These are phyloP conservation scores for Cataglyphis altisquamis DNA, from an alignment of 2,888 invertebrate genomes.

Conservation along the genomic window DNA sequence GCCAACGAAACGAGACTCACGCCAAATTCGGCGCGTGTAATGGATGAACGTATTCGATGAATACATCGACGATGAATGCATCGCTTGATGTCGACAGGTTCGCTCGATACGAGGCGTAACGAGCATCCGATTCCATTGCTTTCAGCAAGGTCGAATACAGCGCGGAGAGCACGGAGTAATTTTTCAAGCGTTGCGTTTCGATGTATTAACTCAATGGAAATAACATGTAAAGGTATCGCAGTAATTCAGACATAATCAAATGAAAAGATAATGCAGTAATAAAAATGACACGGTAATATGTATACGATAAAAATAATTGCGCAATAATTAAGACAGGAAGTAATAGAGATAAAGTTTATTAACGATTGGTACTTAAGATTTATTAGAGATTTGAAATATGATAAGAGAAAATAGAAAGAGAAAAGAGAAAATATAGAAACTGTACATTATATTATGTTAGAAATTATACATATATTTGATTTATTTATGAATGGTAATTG, in stretches of 20 bases:
- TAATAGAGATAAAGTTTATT: neutral
- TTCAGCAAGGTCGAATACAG: conserved; percentile 10
- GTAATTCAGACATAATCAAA: neutral
- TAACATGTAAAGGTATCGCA: conserved; percentile 48
- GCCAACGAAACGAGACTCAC: conserved; percentile 13
- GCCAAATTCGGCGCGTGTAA: neutral
- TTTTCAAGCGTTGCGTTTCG: neutral
- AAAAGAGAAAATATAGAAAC: neutral
- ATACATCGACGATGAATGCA: conserved; percentile 39
- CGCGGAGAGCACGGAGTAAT: neutral
- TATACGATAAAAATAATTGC: neutral
- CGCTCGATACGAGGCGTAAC: conserved; percentile 31
- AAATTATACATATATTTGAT: neutral
- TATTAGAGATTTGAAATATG: neutral
- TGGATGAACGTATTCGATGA: conserved; percentile 38
- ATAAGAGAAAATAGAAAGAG: neutral
- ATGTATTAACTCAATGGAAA: conserved; percentile 20
- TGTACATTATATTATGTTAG: no score
- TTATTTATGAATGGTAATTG: conserved; percentile 19
- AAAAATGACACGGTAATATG: conserved; percentile 14
- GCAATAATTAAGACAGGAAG: neutral
- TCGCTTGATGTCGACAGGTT: conserved; percentile 12
- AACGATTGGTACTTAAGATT: neutral
- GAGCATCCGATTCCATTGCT: conserved; percentile 29
- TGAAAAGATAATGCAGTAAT: neutral